phyloP scores from a whole-genome alignment of 2,113 vertebrate species.

The Euleptes europaea region DNA sequence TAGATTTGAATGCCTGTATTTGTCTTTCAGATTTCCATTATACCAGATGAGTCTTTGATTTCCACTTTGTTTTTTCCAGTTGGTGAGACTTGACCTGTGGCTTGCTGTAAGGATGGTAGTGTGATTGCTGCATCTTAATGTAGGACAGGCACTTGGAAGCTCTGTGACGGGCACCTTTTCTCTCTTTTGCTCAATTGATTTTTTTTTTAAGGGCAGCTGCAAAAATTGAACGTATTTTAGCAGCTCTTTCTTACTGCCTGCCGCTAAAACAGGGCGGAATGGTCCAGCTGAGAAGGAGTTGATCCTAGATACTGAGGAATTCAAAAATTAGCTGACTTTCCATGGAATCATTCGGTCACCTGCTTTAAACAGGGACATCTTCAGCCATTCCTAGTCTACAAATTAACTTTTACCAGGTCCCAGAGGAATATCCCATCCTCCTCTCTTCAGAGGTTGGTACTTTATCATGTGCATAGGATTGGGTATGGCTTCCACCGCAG shows the following conservation, averaged over 20 bases:
- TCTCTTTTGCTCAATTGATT: conserved; percentile 5
- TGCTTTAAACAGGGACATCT: background rate
- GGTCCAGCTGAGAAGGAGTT: conserved; percentile 23
- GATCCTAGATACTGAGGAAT: background rate
- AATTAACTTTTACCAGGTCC: conserved; percentile 15
- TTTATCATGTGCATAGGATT: no score
- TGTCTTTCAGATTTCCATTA: conserved; percentile 13
- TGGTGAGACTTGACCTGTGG: conserved; percentile 35
- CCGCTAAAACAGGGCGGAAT: background rate
- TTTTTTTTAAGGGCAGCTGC: conserved; percentile 24
- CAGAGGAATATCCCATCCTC: conserved; percentile 16
- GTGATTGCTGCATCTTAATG: conserved; percentile 24
- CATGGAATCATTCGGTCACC: background rate
- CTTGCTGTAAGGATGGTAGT: background rate
- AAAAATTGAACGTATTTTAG: background rate
- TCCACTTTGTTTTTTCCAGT: background rate
- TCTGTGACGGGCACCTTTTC: background rate
- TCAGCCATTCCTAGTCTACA: conserved; percentile 25
- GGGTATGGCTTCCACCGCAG: no score
- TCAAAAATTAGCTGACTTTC: background rate
- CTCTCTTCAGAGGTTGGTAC: background rate
- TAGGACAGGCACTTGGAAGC: background rate
- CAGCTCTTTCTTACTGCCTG: conserved; percentile 17
- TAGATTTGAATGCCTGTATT: conserved; percentile 44
- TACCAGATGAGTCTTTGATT: conserved; percentile 29